Base-by-base conservation (phyloP, 2,888 invertebrate genomes). In the Drosophila mayaguana region DNA sequence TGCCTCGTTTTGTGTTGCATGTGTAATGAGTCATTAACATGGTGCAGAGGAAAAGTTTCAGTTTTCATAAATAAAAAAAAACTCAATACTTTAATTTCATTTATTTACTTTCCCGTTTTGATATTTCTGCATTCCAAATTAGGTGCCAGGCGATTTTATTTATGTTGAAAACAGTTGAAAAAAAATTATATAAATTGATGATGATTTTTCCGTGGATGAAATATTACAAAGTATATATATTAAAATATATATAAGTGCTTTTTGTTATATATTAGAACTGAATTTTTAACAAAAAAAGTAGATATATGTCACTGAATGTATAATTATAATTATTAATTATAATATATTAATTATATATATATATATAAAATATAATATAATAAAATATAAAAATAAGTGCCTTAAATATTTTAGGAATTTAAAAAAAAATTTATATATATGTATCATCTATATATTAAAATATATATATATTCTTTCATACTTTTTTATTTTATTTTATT, bases 21-120 rank as follows among this genome's bases (percentile, higher is more conserved):
- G 90, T 84, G 89, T 83, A 88, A 90, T 83, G 87, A 88, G 81
- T 90, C 89, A 90, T 90, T 84, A 84, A 90, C 89, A 75, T 70
- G 83, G 71, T 86, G 81, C 87, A 77, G 82, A 50, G 50, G 22
- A 54, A 61, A 76, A 51, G 81, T 51, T 20, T 43, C 25, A 66
- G 54, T 72, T 46, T 16, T 45, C 28, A 78, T 69, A 63, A 62
- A 77, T 46, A 54, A 72, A 76, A 78, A 18, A 18, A 5, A 36
- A 36, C 9, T 5, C 3, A 8, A 3, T 63, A 59, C 40, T 73
- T 66, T 68, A 73, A 78, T 78, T 63, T 57, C 34, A 62, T 63
- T 76, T 77, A 45, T 50, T 50, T 50, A 50, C 28, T 51, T 16
- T 75, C 56, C 63, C 2, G 2, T 80, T 51, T 48, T 48, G 5